These are phyloP conservation scores for Melanotaenia pygmaea DNA, from an alignment of 2,797 vertebrate species.

Conservation along the genomic window DNA sequence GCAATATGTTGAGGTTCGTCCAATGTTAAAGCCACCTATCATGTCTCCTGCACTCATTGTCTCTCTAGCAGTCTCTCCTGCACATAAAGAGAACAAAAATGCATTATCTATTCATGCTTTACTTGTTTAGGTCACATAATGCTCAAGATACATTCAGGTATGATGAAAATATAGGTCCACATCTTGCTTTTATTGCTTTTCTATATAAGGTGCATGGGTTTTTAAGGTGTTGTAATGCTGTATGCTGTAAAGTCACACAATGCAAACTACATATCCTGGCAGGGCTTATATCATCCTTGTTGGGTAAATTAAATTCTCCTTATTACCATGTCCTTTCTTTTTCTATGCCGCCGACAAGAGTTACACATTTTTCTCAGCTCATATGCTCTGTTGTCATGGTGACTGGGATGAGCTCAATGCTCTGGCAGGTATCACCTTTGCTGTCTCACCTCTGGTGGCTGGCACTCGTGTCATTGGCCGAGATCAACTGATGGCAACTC, in stretches of 20 bases:
- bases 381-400: slow-evolving; percentile 87
- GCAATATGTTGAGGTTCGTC: slow-evolving; percentile 81
- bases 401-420: slow-evolving; percentile 84
- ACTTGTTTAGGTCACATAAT: not conserved
- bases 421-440: slow-evolving; percentile 90
- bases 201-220: not conserved
- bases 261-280: not conserved
- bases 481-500: slow-evolving; percentile 53
- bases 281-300: not conserved
- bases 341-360: slow-evolving; percentile 25
- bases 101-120: slow-evolving; percentile 16
- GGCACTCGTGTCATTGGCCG: slow-evolving; percentile 68
- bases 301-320: not conserved
- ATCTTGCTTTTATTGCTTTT: not conserved
- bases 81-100: slow-evolving; percentile 24
- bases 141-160: not conserved
- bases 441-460: slow-evolving; percentile 87
- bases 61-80: slow-evolving; percentile 11
- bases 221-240: not conserved
- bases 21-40: slow-evolving; percentile 50
- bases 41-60: slow-evolving; percentile 32
- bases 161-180: not conserved
- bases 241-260: slow-evolving; percentile 4
- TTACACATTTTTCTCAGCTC: slow-evolving; percentile 57
- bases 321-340: not conserved